phyloP scores from a whole-genome alignment of 2,797 vertebrate genomes.

The Sebastes iracundus region DNA sequence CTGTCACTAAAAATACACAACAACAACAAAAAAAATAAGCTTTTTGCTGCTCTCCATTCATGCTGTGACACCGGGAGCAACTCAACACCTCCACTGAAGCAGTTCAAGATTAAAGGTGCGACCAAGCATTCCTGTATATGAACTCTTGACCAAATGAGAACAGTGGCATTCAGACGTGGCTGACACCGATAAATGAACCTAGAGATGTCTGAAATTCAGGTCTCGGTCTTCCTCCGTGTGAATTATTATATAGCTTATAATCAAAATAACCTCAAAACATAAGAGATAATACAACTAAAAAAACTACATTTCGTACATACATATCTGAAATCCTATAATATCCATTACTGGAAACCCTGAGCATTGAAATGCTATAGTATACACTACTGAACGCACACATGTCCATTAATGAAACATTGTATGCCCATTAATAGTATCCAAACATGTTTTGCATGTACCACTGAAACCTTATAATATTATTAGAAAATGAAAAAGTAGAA shows the following conservation, averaged over 20 bases:
- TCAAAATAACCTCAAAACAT: background rate
- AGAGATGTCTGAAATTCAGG: background rate
- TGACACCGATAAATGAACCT: background rate
- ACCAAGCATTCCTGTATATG: background rate
- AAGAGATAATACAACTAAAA: background rate
- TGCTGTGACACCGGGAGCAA: background rate
- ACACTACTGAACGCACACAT: background rate
- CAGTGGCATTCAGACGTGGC: background rate
- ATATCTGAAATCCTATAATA: background rate
- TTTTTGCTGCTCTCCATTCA: background rate
- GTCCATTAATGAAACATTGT: background rate
- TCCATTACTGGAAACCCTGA: background rate
- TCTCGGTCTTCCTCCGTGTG: background rate
- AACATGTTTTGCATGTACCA: background rate
- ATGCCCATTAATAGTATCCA: background rate
- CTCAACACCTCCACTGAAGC: background rate
- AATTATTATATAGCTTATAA: background rate
- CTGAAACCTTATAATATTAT: too few relatives aligned
- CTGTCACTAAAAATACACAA: background rate
- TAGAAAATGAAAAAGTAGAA: too few relatives aligned
- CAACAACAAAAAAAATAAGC: background rate
- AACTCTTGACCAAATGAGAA: background rate
- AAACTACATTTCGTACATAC: background rate
- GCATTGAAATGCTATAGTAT: background rate
- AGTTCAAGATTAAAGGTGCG: background rate